These are phyloP conservation scores for Toxotes lorentzi DNA, from an alignment of 2,797 vertebrate species.

Conservation along the genomic window DNA sequence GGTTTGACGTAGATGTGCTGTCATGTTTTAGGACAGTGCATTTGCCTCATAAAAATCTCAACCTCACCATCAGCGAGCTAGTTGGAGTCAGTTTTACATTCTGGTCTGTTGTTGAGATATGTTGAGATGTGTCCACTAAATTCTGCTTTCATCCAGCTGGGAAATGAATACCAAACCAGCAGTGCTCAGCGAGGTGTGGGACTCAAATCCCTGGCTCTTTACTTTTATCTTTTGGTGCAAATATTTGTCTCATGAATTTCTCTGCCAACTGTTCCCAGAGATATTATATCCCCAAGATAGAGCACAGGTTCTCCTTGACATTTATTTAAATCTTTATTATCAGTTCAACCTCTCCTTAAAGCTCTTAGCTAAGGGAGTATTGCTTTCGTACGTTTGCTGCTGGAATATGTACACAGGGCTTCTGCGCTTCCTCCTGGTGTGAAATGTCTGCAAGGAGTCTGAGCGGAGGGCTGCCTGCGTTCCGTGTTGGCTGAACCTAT, in stretches of 20 bases:
- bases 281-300: constrained; percentile 73
- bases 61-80: constrained; percentile 35
- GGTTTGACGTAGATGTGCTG: constrained; percentile 36
- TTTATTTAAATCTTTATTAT: constrained; percentile 80
- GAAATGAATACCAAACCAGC: constrained; percentile 79
- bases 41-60: constrained; percentile 66
- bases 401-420: constrained; percentile 50
- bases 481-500: constrained; percentile 46
- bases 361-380: constrained; percentile 62
- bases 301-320: constrained; percentile 62
- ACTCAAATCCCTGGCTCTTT: constrained; percentile 77
- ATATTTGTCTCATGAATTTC: constrained; percentile 82
- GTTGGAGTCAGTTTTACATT: constrained; percentile 61
- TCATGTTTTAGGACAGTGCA: constrained; percentile 54
- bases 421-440: constrained; percentile 35
- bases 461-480: constrained; percentile 24
- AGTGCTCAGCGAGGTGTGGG: constrained; percentile 78
- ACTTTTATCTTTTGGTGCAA: constrained; percentile 81
- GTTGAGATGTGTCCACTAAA: constrained; percentile 79
- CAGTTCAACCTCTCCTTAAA: constrained; percentile 69
- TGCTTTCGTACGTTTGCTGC: constrained; percentile 55
- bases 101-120: constrained; percentile 66
- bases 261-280: constrained; percentile 68
- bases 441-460: constrained; percentile 29
- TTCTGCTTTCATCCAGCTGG: constrained; percentile 77